Base-by-base conservation (phyloP, 2,888 invertebrate species). In the Oxycera nigricornis region DNA sequence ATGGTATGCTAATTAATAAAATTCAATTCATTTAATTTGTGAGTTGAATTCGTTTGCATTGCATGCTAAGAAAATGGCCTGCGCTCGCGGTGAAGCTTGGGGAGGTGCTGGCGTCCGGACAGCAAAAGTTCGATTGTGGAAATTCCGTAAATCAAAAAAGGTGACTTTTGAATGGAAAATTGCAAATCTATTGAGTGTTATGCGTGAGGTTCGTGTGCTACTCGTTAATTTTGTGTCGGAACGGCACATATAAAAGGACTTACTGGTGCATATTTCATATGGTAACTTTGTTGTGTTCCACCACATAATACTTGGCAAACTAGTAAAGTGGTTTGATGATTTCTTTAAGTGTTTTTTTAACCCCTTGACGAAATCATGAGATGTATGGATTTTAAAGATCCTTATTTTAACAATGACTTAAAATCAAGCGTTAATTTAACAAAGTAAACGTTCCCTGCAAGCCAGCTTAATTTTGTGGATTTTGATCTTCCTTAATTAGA, bases 1-100 rank as follows among this genome's bases (percentile, higher is more conserved):
- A 70, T 70, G 31, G 31, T 31, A 52, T 31, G 70, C 55, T 70
- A 70, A 70, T 70, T 70, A 70, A 70, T 68, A 68, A 70, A 65
- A 65, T 65, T 65, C 65, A 65, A 41, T 65, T 41, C 41, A 65
- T 65, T 65, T 65, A 65, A 65, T 65, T 65, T 65, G 65, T 30
- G 35, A 65, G 28, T 41, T 26, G 65, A 65, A 65, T 65, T 65
- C 41, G 24, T 65, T 39, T 20, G 65, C 39, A 39, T 17, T 22
- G 65, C 9, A 11, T 6, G 4, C 55, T 17, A 65, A 41, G 65
- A 65, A 65, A 65, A 39, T 65, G 65, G 39, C 65, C 65, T 65
- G 41, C 9, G 41, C 41, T 65, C 39, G 65, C 41, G 35, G 24
- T 20, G 11, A 24, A 55, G 24, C 55, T 20, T 55, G 55, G 22